phyloP scores from a whole-genome alignment of 2,888 invertebrate genomes.

The Allacma fusca region DNA sequence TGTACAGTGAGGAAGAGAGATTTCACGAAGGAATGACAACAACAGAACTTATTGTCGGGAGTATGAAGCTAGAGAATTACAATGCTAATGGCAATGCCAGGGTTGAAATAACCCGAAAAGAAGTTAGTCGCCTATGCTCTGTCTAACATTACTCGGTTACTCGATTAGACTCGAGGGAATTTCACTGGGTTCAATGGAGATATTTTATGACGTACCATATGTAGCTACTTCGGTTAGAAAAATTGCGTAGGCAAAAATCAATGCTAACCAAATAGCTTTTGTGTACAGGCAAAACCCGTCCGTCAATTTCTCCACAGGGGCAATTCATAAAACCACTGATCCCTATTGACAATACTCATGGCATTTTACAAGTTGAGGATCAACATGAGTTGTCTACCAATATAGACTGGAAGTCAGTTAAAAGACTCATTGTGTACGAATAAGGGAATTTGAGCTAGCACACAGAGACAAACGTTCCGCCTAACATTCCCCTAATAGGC shows the following conservation, averaged over 20 bases:
- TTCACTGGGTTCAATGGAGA: background rate
- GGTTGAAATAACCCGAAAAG: background rate
- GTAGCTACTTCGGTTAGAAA: background rate
- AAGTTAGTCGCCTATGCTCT: background rate
- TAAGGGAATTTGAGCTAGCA: background rate
- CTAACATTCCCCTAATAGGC: constrained; percentile 6
- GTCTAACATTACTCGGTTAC: background rate
- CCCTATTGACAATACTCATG: constrained; percentile 21
- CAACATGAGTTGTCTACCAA: background rate
- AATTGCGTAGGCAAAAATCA: constrained; percentile 16
- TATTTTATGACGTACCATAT: constrained; percentile 26
- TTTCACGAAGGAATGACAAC: background rate
- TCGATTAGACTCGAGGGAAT: background rate
- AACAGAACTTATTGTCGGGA: background rate
- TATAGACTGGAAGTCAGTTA: background rate
- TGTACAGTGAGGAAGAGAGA: background rate
- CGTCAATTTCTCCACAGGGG: constrained; percentile 30
- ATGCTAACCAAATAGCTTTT: constrained; percentile 10
- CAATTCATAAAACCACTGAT: background rate
- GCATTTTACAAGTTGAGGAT: background rate
- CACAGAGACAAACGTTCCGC: background rate
- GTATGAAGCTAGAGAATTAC: background rate
- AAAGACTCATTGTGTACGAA: background rate
- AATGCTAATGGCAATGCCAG: constrained; percentile 16
- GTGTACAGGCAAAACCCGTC: background rate